Evolutionary conservation across 2,888 invertebrate genomes (phyloP), one percentile per base, ranked within the genome.

Genomic region (Drosophila meridiana): DNA sequence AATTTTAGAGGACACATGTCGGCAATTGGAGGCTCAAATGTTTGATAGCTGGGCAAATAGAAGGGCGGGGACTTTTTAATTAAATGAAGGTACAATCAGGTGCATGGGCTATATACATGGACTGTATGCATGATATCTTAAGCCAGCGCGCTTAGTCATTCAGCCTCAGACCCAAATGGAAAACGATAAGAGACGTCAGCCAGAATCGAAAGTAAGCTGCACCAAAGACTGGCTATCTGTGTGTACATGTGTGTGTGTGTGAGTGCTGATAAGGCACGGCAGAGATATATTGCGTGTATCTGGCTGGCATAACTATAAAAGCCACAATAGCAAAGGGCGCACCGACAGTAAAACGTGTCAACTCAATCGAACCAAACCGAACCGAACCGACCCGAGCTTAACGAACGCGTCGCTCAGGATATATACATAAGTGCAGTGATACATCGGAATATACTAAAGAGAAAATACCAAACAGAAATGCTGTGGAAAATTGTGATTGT

Each of bases 401-500:
- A 13, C 42, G 34, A 30, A 28, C 68, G 59, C 53, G 58, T 47
- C 67, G 57, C 11, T 36, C 48, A 56, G 56, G 50, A 68, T 36
- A 56, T 56, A 26, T 0, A 30, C 28, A 43, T 43, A 48, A 65
- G 60, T 67, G 26, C 40, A 60, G 52, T 69, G 67, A 60, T 43
- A 36, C 59, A 30, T 20, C 53, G 53, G 63, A 56, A 30, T 34
- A 45, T 30, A 42, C 11, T 6, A 30, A 50, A 47, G 40, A n/a
- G 40, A n/a, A n/a, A 60, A 30, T 9, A 28, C 47, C 26, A 59
- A 61, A 62, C 13, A 40, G 56, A 71, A 53, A 85, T 71, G 71
- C 81, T 86, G 85, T 86, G 67, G 60, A 86, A 88, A 55, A 70
- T 64, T 79, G 78, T 80, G 69, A 78, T 86, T 65, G 50, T 75